Percentiles rank a stretch among this genome's conserved stretches.
Evolutionary conservation across 2,113 vertebrate species (phyloP).

Genomic region (Pteropus alecto): DNA sequence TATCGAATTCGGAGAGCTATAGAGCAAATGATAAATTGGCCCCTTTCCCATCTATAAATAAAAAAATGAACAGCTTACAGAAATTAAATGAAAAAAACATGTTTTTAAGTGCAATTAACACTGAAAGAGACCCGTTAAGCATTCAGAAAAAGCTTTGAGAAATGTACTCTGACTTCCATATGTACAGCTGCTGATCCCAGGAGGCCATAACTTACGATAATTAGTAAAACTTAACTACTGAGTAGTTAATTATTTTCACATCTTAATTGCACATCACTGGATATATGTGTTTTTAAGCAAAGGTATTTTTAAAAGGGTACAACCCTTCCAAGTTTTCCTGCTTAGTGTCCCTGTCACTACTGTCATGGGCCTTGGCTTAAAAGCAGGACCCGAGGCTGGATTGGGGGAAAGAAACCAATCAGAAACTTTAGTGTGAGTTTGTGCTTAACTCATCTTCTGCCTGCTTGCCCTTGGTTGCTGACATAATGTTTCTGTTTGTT

Average conservation of each 20-base stretch:
- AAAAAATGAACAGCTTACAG: conserved; percentile 54
- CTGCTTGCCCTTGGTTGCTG: background rate
- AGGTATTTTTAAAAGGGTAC: conserved; percentile 29
- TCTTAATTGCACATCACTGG: conserved; percentile 67
- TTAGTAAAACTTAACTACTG: conserved; percentile 73
- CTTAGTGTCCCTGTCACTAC: background rate
- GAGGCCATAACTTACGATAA: conserved; percentile 54
- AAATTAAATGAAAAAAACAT: conserved; percentile 43
- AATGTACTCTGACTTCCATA: conserved; percentile 50
- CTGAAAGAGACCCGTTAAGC: conserved; percentile 70
- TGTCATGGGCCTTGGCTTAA: background rate
- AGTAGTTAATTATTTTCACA: conserved; percentile 74
- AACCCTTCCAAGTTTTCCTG: background rate
- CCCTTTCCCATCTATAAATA: conserved; percentile 65
- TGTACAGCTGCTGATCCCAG: conserved; percentile 69
- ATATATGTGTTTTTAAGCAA: conserved; percentile 48
- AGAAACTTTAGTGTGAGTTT: background rate
- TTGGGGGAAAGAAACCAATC: background rate
- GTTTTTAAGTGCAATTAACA: conserved; percentile 81
- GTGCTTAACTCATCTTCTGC: rapidly evolving
- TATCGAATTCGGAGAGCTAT: conserved; percentile 64
- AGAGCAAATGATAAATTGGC: conserved; percentile 73
- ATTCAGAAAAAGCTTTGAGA: conserved; percentile 76
- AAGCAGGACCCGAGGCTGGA: background rate
- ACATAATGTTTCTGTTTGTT: background rate